Evolutionary conservation across 2,888 invertebrate genomes (phyloP).

Genomic region (Eristalinus sepulchralis): DNA sequence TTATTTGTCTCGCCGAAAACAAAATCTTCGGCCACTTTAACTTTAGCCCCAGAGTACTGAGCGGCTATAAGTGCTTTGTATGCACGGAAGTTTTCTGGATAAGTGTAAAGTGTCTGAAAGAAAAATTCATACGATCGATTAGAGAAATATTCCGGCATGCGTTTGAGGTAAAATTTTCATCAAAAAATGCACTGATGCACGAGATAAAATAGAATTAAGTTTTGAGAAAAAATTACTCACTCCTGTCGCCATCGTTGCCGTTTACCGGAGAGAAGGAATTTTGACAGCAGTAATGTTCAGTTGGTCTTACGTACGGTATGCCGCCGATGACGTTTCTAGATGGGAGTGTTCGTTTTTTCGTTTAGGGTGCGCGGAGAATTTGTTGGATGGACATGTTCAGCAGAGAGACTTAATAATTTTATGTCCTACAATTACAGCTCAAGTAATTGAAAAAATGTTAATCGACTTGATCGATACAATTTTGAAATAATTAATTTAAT

Average conservation of each 20-base stretch:
- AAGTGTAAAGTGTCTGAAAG: conserved; percentile 93
- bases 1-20: conserved; percentile 97
- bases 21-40: conserved; percentile 92
- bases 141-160: conserved; percentile 15
- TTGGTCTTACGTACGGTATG: conserved; percentile 22
- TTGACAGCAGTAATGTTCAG: conserved; percentile 72
- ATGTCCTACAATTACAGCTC: too few relatives aligned
- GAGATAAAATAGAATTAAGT: conserved; percentile 75
- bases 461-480: too few relatives aligned
- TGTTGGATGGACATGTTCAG: not conserved
- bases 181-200: conserved; percentile 73
- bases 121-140: conserved; percentile 45
- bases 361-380: not conserved
- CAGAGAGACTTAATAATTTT: not conserved
- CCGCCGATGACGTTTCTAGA: conserved; percentile 54
- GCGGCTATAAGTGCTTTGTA: conserved; percentile 99
- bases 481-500: too few relatives aligned
- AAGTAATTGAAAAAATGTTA: too few relatives aligned
- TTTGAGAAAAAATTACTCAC: conserved; percentile 82
- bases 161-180: not conserved
- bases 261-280: conserved; percentile 81
- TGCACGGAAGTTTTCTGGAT: conserved; percentile 98
- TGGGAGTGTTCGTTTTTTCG: conserved; percentile 3
- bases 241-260: conserved; percentile 87
- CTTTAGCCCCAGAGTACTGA: conserved; percentile 94